Evolutionary conservation across 1,140 invertebrate species (phyloP).

Genomic region (Paraescarpia echinospica): DNA sequence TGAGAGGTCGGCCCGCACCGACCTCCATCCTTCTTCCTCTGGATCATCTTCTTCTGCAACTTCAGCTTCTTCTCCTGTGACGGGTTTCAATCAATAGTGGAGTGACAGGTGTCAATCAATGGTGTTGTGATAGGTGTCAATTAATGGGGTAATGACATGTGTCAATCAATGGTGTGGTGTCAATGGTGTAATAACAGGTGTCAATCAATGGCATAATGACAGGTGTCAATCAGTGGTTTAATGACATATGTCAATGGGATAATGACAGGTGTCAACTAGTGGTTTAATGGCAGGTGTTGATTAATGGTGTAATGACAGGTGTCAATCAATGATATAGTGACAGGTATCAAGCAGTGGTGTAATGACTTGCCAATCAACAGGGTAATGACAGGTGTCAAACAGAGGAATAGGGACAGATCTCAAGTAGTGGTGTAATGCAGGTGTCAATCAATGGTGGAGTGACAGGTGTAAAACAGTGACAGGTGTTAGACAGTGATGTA

Average conservation of each 20-base stretch:
- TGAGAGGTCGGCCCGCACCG: slow-evolving; percentile 54
- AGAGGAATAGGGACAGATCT: too few species aligned
- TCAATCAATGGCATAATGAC: not conserved
- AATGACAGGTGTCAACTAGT: too few species aligned
- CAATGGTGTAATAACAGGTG: not conserved
- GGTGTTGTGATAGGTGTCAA: not conserved
- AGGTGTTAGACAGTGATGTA: not conserved
- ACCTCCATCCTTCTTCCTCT: slow-evolving; percentile 67
- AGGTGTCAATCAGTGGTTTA: not conserved
- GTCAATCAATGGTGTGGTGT: not conserved
- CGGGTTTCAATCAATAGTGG: not conserved
- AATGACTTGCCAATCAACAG: not conserved
- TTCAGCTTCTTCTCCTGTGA: slow-evolving; percentile 66
- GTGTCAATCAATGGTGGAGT: too few species aligned
- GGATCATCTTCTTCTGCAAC: slow-evolving; percentile 64
- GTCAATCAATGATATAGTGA: not conserved
- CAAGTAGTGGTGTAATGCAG: too few species aligned
- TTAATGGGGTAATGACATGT: not conserved
- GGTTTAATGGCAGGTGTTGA: not conserved
- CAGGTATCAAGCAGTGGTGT: not conserved
- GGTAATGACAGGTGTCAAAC: too few species aligned
- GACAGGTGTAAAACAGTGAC: not conserved
- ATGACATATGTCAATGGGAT: not conserved
- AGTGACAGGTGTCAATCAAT: not conserved
- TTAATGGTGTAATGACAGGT: not conserved